phyloP scores from a whole-genome alignment of 23 tunicate species.

The Halocynthia aurantium region DNA sequence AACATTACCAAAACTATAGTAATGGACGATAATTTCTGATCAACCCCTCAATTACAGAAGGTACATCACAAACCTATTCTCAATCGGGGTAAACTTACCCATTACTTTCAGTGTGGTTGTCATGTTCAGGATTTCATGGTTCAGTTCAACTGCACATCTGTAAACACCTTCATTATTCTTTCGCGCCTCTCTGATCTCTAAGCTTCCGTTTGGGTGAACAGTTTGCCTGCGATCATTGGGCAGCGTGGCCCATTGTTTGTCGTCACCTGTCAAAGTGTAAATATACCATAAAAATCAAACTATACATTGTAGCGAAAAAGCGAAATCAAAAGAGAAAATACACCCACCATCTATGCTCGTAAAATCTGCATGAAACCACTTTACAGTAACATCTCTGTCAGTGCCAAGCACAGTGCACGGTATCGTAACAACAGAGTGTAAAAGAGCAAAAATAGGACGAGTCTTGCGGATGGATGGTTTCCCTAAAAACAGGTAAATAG shows the following conservation, averaged over 20 bases:
- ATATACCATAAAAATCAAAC: background rate
- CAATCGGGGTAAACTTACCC: slow-evolving; percentile 2
- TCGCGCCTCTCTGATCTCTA: slow-evolving; percentile 15
- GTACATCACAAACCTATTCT: no score
- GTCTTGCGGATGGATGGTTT: slow-evolving; percentile 13
- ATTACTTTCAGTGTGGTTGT: slow-evolving; percentile 15
- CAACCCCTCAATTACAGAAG: no score
- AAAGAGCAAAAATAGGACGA: slow-evolving; percentile 13
- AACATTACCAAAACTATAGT: no score
- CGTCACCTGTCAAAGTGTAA: background rate
- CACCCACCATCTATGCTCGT: background rate
- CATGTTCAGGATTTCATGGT: background rate
- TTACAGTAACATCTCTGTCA: background rate
- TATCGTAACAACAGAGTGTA: slow-evolving; percentile 16
- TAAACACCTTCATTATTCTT: slow-evolving; percentile 15
- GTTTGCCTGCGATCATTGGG: slow-evolving; percentile 15
- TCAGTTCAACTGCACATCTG: slow-evolving; percentile 13
- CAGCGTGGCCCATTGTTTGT: slow-evolving; percentile 1
- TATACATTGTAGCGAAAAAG: background rate
- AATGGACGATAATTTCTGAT: no score
- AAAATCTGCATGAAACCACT: slow-evolving; percentile 14
- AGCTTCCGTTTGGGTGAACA: slow-evolving; percentile 15
- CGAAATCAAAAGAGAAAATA: background rate
- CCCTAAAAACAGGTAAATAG: background rate
- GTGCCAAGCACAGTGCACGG: slow-evolving; percentile 25